These are phyloP conservation scores for Sclerodermus sp. DNA, from an alignment of 2,888 invertebrate genomes.

Conservation along the genomic window DNA sequence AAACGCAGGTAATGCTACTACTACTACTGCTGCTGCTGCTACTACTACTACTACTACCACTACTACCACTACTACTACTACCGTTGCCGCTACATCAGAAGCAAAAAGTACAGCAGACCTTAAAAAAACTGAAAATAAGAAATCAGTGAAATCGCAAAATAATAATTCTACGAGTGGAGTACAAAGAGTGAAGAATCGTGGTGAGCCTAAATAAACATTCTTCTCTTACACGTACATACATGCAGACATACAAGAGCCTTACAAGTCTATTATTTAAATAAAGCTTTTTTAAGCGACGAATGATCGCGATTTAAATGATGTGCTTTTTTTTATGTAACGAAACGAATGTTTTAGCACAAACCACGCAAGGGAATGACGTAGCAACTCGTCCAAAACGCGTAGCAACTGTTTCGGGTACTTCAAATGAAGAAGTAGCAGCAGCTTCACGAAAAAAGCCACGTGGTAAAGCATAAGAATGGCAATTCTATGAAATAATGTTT, in stretches of 20 bases:
- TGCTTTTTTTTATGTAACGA: background rate
- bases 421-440: conserved; percentile 39
- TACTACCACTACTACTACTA: too few relatives aligned
- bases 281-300: too few relatives aligned
- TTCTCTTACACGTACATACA: too few relatives aligned
- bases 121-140: conserved; percentile 41
- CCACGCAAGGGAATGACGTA: conserved; percentile 35
- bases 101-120: conserved; percentile 39
- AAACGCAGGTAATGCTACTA: conserved; percentile 15
- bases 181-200: conserved; percentile 44
- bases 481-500: conserved; percentile 21
- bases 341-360: background rate
- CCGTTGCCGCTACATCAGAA: conserved; percentile 10
- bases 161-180: conserved; percentile 34
- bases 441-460: conserved; percentile 51
- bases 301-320: too few relatives aligned
- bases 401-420: conserved; percentile 30
- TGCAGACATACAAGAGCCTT: too few relatives aligned
- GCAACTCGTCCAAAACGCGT: conserved; percentile 49
- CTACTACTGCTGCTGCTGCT: background rate
- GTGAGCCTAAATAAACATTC: too few relatives aligned
- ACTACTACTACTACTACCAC: conserved; percentile 1
- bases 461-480: conserved; percentile 48
- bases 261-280: too few relatives aligned
- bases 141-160: conserved; percentile 30